A percentile compares a stretch with the other conserved stretches of the same genome.
These are phyloP conservation scores for Argyra leucocephala DNA, from an alignment of 2,888 invertebrate species.

Conservation along the genomic window DNA sequence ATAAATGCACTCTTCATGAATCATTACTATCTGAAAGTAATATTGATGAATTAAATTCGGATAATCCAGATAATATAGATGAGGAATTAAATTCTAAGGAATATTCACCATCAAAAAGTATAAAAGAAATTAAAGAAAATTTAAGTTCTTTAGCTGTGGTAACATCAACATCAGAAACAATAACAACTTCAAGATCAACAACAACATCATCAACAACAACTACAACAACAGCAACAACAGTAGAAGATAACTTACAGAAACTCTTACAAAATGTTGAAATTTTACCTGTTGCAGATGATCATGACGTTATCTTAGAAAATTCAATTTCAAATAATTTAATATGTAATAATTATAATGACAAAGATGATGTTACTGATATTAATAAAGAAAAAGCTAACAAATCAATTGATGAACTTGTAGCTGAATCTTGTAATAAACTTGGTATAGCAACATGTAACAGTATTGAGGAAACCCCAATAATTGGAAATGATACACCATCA, in stretches of 20 bases:
- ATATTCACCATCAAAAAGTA: background rate
- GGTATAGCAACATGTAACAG: constrained; percentile 34
- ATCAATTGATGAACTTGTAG: constrained; percentile 41
- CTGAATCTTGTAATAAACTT: constrained; percentile 40
- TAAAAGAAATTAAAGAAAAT: background rate
- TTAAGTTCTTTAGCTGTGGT: constrained; percentile 32
- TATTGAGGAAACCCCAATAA: constrained; percentile 43
- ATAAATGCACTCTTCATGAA: constrained; percentile 52
- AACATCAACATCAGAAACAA: constrained; percentile 10
- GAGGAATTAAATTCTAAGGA: constrained; percentile 26
- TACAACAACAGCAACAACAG: constrained; percentile 17
- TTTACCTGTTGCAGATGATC: constrained; percentile 32
- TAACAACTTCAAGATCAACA: constrained; percentile 14
- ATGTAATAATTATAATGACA: constrained; percentile 14
- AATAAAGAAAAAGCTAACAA: constrained; percentile 35
- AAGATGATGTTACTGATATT: constrained; percentile 18
- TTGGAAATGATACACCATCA: constrained; percentile 45
- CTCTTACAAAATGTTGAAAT: constrained; percentile 45
- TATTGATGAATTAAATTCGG: background rate
- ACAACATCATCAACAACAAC: background rate
- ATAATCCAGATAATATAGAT: constrained; percentile 11
- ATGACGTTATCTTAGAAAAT: constrained; percentile 5
- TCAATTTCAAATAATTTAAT: constrained; percentile 7
- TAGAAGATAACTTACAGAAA: constrained; percentile 27
- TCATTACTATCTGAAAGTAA: background rate